Evolutionary conservation across 2,888 invertebrate genomes (phyloP), one percentile per base, ranked within the genome.

Genomic region (Melanostoma scalare): DNA sequence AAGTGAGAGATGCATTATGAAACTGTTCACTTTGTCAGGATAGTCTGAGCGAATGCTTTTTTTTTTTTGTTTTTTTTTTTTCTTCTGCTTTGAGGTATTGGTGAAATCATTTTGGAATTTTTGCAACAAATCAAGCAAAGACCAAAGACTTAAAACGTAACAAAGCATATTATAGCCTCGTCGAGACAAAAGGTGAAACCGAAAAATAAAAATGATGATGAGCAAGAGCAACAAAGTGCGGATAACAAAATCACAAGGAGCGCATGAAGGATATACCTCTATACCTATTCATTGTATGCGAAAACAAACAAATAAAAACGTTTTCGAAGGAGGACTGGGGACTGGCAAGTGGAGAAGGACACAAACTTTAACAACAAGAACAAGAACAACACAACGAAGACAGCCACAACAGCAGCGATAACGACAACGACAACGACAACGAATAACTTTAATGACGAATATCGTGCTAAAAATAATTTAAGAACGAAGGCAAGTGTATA

Each of bases 381-480:
- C 53, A 46, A 67, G 20, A 69, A 42, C 38, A 50, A 63, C 56
- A 48, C 36, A 38, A 30, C 55, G 30, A 52, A 60, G 50, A 68
- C 52, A 38, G 58, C 58, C 33, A 53, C 53, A 50, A 46, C 10
- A 36, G 38, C 38, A 31, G 36, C 30, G 6, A 58, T 38, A 38
- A 58, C 65, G 38, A 58, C 58, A n/a, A 56, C 65, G 67, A 48
- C 58, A 67, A 71, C 65, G 67, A 71, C 67, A 67, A 56, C 40
- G 74, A 74, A 75, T 81, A 69, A 69, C 31, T 84, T 75, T 79
- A 79, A 79, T 84, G 79, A 84, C 79, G 84, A 75, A 84, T 71
- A 71, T 71, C 53, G 75, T 67, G 84, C 79, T 79, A 75, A 75
- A 84, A 84, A 79, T 84, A 79, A 79, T 84, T 84, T 84, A 75